Conservation (phyloP, 2,797 vertebrate species). For the Luscinia megarhynchos region DNA sequence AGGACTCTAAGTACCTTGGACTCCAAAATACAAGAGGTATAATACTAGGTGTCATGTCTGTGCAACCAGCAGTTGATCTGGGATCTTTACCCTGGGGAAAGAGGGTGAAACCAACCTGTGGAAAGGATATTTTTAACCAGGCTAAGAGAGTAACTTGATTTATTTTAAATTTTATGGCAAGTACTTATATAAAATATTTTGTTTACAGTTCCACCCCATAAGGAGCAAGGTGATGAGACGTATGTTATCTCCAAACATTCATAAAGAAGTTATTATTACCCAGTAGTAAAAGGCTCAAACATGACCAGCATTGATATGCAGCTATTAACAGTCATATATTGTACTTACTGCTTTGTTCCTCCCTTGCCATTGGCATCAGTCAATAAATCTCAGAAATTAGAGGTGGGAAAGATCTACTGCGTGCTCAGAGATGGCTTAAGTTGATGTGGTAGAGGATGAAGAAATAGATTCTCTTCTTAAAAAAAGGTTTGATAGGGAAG, state of each 20-base stretch:
- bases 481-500: background rate
- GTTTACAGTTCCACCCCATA: constrained; percentile 17
- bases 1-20: background rate
- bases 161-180: constrained; percentile 52
- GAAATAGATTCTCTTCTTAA: constrained; percentile 4
- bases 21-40: background rate
- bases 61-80: background rate
- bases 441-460: background rate
- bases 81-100: background rate
- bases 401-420: background rate
- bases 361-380: background rate
- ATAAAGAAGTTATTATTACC: constrained; percentile 49
- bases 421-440: background rate
- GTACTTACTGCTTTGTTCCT: constrained; percentile 3
- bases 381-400: constrained; percentile 45
- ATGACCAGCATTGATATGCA: background rate
- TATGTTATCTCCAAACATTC: constrained; percentile 39
- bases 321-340: background rate
- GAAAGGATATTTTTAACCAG: background rate
- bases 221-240: constrained; percentile 7
- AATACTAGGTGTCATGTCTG: background rate
- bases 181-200: constrained; percentile 35
- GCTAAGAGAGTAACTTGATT: background rate
- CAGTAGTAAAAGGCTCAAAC: constrained; percentile 12
- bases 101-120: background rate